Percentiles rank a stretch among this genome's conserved stretches.
These are phyloP conservation scores for Cyrtodaria siliqua DNA, from an alignment of 2,888 invertebrate genomes.

Conservation along the genomic window DNA sequence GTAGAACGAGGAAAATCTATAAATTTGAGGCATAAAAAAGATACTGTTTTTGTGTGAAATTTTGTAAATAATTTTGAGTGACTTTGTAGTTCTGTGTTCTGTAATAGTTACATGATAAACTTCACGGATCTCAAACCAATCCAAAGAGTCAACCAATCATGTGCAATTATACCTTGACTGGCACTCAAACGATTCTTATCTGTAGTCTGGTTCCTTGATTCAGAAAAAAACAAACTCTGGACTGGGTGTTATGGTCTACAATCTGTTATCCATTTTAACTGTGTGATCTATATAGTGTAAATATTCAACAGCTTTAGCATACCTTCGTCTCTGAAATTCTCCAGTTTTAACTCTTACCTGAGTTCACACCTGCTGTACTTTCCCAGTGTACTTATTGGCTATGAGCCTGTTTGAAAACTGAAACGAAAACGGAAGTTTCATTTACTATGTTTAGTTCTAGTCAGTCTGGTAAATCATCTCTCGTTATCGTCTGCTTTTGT, in stretches of 20 bases:
- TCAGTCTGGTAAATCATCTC: constrained; percentile 19
- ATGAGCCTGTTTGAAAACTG: constrained; percentile 41
- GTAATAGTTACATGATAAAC: too few species aligned
- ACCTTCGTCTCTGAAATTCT: constrained; percentile 5
- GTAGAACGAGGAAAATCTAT: too few species aligned
- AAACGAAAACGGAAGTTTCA: constrained; percentile 54
- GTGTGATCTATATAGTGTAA: constrained; percentile 6
- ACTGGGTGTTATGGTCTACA: neutral
- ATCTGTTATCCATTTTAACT: constrained; percentile 13
- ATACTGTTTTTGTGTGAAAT: too few species aligned
- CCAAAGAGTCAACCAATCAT: too few species aligned
- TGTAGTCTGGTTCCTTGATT: constrained; percentile 10
- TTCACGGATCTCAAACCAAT: too few species aligned
- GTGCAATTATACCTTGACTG: neutral
- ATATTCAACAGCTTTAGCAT: constrained; percentile 16
- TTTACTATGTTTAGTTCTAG: constrained; percentile 32
- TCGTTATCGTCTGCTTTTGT: constrained; percentile 3
- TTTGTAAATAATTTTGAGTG: too few species aligned
- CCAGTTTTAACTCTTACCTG: constrained; percentile 12
- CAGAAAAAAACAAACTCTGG: neutral
- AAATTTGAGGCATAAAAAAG: too few species aligned
- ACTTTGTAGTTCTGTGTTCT: too few species aligned
- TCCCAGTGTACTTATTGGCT: constrained; percentile 30
- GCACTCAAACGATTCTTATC: constrained; percentile 4
- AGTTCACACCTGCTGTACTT: constrained; percentile 18